phyloP scores from a whole-genome alignment of 2,797 vertebrate genomes.

The Taenioides sp. region DNA sequence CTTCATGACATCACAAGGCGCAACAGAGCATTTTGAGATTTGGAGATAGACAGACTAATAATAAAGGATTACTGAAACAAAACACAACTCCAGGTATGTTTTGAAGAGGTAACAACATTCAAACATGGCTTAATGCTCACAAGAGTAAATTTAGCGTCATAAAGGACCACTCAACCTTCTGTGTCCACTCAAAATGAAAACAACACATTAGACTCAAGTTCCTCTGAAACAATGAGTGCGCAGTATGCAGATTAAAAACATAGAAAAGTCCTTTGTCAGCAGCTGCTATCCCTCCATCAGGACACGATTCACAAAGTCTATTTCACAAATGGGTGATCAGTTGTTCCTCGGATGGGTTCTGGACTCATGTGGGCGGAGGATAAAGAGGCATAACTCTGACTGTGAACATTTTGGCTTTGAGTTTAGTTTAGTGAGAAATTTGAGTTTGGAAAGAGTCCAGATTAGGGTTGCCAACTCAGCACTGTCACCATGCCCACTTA shows the following conservation, averaged over 20 bases:
- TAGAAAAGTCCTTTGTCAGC: conserved; percentile 1
- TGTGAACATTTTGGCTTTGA: background rate
- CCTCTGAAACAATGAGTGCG: background rate
- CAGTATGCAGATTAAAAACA: background rate
- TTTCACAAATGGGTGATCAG: conserved; percentile 3
- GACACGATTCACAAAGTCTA: background rate
- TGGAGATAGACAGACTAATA: too few relatives aligned
- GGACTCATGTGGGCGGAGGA: background rate
- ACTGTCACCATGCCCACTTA: conserved; percentile 33
- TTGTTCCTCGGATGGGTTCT: background rate
- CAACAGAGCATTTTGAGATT: too few relatives aligned
- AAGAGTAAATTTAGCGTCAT: too few relatives aligned
- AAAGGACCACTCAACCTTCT: background rate
- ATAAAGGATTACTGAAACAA: too few relatives aligned
- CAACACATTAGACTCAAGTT: background rate
- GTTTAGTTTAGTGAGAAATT: background rate
- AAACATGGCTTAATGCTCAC: too few relatives aligned
- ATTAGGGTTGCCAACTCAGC: background rate
- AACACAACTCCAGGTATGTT: too few relatives aligned
- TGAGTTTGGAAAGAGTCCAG: background rate
- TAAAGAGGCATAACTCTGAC: background rate
- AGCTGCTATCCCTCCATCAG: background rate
- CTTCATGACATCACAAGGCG: too few relatives aligned
- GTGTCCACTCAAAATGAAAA: background rate
- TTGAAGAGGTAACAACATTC: too few relatives aligned